phyloP scores from a whole-genome alignment of 2,113 vertebrate genomes.

The Leucosticte australis region DNA sequence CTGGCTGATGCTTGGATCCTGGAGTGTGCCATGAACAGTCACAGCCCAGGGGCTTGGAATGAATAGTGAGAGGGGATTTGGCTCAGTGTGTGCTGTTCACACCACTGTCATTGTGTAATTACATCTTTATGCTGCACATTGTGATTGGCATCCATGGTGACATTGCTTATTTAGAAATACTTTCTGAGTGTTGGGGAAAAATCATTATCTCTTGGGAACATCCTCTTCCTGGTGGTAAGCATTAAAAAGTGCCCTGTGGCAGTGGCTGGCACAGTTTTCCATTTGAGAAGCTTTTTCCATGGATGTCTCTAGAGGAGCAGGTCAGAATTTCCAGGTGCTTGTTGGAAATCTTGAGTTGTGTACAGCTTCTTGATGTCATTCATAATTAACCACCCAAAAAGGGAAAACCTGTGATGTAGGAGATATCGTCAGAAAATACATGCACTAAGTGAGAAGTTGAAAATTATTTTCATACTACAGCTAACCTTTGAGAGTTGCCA shows the following conservation, averaged over 20 bases:
- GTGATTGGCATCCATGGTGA: slow-evolving; percentile 17
- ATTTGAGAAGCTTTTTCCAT: background rate
- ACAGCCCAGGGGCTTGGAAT: background rate
- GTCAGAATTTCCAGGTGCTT: background rate
- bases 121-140: background rate
- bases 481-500: background rate
- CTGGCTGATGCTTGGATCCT: background rate
- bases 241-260: background rate
- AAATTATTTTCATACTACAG: background rate
- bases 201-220: background rate
- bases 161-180: slow-evolving; percentile 18
- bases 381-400: background rate
- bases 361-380: background rate
- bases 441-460: background rate
- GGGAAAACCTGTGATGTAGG: background rate
- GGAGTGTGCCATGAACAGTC: background rate
- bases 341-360: background rate
- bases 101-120: background rate
- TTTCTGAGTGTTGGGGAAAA: background rate
- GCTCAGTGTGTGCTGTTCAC: background rate
- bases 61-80: background rate
- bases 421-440: background rate
- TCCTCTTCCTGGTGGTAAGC: background rate
- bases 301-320: background rate
- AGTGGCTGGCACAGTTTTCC: background rate